Evolutionary conservation across 2,888 invertebrate species (phyloP).

Genomic region (Dermolepida albohirtum): DNA sequence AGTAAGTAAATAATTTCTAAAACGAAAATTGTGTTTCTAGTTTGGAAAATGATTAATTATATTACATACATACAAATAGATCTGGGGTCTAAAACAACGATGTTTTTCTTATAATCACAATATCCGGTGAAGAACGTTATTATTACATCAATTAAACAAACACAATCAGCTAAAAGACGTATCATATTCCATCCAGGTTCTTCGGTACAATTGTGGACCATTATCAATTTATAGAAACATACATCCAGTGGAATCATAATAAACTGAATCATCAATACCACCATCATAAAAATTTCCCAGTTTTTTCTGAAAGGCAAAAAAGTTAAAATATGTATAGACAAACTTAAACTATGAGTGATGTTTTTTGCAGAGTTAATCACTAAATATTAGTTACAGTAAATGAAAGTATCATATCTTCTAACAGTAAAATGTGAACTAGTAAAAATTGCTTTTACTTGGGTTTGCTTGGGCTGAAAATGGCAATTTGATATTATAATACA

Average conservation of each 20-base stretch:
- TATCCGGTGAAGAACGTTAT: slow-evolving; percentile 43
- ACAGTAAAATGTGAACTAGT: too few relatives aligned
- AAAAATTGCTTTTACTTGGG: too few relatives aligned
- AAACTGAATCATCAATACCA: slow-evolving; percentile 38
- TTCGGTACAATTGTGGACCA: slow-evolving; percentile 37
- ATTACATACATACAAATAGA: slow-evolving; percentile 38
- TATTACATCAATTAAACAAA: slow-evolving; percentile 40
- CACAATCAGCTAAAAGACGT: slow-evolving; percentile 31
- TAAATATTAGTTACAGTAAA: too few relatives aligned
- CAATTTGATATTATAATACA: too few relatives aligned
- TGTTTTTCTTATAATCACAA: slow-evolving; percentile 37
- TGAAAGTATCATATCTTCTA: too few relatives aligned
- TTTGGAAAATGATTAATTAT: slow-evolving; percentile 23
- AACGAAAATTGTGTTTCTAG: slow-evolving; percentile 17
- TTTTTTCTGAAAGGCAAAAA: slow-evolving; percentile 41
- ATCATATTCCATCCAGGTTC: slow-evolving; percentile 26
- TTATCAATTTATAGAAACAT: slow-evolving; percentile 25
- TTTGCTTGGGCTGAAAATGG: too few relatives aligned
- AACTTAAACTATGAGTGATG: too few relatives aligned
- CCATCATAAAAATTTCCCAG: slow-evolving; percentile 43
- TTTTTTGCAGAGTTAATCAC: too few relatives aligned
- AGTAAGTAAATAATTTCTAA: slow-evolving; percentile 38
- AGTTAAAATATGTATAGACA: background rate
- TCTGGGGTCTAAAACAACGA: slow-evolving; percentile 41
- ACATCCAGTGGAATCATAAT: slow-evolving; percentile 42